These are phyloP conservation scores for Caenorhabditis doughertyi DNA, from an alignment of 2,888 invertebrate genomes.

Conservation along the genomic window DNA sequence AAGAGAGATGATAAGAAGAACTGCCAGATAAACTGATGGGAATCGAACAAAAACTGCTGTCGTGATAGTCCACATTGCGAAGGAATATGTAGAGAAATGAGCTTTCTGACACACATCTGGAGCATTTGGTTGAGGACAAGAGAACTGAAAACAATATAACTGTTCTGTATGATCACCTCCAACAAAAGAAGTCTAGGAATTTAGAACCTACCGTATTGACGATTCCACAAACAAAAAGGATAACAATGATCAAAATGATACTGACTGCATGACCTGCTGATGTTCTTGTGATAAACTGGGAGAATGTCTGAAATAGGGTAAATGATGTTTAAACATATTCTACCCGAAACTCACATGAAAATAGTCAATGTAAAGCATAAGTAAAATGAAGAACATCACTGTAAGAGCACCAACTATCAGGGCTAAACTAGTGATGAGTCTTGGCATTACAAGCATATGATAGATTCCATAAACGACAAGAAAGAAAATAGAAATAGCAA, in stretches of 20 bases:
- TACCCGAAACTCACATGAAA: constrained; percentile 74
- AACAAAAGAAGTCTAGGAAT: no score
- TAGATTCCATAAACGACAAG: constrained; percentile 80
- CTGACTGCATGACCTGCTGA: constrained; percentile 80
- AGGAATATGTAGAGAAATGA: constrained; percentile 79
- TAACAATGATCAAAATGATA: constrained; percentile 77
- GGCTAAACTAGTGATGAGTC: constrained; percentile 76
- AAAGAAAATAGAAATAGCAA: constrained; percentile 81
- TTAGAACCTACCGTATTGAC: constrained; percentile 80
- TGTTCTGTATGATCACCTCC: no score
- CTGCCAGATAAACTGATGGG: constrained; percentile 63
- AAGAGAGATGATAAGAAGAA: constrained; percentile 59
- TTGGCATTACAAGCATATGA: constrained; percentile 76
- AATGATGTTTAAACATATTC: neutral
- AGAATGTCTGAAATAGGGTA: constrained; percentile 76
- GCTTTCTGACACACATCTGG: constrained; percentile 67
- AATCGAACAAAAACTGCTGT: constrained; percentile 77
- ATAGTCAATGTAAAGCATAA: constrained; percentile 80
- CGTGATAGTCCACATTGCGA: constrained; percentile 80
- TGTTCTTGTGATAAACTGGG: constrained; percentile 81
- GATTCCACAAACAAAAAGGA: constrained; percentile 81
- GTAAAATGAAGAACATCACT: constrained; percentile 79
- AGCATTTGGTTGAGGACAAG: constrained; percentile 71
- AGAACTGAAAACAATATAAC: constrained; percentile 70
- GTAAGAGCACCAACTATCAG: constrained; percentile 77